phyloP scores from a whole-genome alignment of 2,797 vertebrate genomes.

The Sebastes goodei region DNA sequence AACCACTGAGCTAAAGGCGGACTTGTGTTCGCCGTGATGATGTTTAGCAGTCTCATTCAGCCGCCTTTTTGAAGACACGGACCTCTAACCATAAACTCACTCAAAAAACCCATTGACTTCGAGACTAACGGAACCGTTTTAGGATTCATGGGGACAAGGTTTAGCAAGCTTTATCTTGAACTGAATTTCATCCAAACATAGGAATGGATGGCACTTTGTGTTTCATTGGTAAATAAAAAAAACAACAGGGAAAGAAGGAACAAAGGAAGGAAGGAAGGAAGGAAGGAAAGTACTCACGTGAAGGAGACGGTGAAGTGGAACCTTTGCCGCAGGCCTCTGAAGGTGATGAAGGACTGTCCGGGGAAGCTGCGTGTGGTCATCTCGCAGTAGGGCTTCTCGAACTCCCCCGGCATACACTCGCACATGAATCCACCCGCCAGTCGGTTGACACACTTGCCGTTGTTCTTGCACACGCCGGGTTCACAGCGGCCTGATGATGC shows the following conservation, averaged over 20 bases:
- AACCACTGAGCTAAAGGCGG: accelerated
- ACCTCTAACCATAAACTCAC: no score
- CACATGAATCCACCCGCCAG: conserved; percentile 94
- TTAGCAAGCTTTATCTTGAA: background rate
- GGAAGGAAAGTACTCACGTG: conserved; percentile 83
- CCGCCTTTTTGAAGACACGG: background rate
- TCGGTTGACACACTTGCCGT: conserved; percentile 93
- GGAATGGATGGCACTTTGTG: background rate
- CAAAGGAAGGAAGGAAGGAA: no score
- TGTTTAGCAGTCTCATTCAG: no score
- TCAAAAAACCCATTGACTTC: no score
- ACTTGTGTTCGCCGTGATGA: no score
- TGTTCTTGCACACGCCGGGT: conserved; percentile 93
- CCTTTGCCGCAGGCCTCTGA: conserved; percentile 94
- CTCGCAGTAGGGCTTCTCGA: conserved; percentile 94
- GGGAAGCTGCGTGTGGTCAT: conserved; percentile 97
- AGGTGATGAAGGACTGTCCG: conserved; percentile 94
- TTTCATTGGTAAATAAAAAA: background rate
- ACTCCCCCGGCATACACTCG: conserved; percentile 89
- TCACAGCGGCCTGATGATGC: conserved; percentile 89
- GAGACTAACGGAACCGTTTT: no score
- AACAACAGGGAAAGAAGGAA: background rate
- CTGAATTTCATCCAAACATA: background rate
- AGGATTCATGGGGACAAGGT: background rate
- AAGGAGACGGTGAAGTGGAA: conserved; percentile 97